Conservation (phyloP, 2,797 vertebrate genomes). For the Smutsia gigantea region DNA sequence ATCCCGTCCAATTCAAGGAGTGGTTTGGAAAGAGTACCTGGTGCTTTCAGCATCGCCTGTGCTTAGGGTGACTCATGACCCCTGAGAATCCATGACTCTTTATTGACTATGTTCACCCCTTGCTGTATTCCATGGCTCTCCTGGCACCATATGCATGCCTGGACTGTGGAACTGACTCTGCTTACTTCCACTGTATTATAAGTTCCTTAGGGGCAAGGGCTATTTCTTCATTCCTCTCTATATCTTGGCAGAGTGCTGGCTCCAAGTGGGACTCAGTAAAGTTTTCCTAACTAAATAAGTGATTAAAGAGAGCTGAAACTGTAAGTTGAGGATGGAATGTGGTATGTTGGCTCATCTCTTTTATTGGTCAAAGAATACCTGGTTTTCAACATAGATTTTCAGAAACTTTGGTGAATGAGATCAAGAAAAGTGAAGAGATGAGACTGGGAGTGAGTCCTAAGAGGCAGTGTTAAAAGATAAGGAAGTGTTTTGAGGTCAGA, state of each 20-base stretch:
- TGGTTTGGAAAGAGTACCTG: background rate
- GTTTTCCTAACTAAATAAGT: background rate
- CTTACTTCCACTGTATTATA: background rate
- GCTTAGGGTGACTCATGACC: background rate
- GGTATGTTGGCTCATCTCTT: background rate
- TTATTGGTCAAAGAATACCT: background rate
- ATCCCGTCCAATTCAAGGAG: background rate
- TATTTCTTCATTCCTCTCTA: background rate
- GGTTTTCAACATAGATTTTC: background rate
- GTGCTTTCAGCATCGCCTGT: background rate
- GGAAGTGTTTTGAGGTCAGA: background rate
- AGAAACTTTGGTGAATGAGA: background rate
- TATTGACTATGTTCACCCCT: background rate
- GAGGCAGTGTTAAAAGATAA: background rate
- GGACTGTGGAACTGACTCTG: accelerated
- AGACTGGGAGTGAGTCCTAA: background rate
- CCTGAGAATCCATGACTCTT: background rate
- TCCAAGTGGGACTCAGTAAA: background rate
- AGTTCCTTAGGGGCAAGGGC: background rate
- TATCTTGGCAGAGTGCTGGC: background rate
- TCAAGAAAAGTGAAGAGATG: background rate
- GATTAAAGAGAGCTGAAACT: background rate
- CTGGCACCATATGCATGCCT: accelerated
- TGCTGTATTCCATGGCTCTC: background rate
- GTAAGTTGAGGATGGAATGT: background rate